Evolutionary conservation across 2,888 invertebrate species (phyloP).

Genomic region (Biston betularia): DNA sequence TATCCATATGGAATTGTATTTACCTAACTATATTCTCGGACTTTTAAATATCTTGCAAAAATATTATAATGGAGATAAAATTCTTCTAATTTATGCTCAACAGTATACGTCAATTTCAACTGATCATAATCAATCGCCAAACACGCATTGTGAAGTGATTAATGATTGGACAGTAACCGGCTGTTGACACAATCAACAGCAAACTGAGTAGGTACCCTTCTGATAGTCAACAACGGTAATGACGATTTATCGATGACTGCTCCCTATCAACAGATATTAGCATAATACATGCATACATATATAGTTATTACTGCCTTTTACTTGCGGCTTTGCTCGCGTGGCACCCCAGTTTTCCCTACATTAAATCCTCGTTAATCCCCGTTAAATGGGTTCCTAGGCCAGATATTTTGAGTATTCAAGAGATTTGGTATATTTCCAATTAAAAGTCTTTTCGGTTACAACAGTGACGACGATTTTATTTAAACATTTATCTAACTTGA

Average conservation of each 20-base stretch:
- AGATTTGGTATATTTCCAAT: too few relatives aligned
- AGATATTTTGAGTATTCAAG: too few relatives aligned
- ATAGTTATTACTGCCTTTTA: neutral
- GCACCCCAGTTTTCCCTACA: too few relatives aligned
- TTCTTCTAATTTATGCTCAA: neutral
- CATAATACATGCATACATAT: neutral
- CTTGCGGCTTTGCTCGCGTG: neutral
- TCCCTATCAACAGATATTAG: slow-evolving; percentile 10
- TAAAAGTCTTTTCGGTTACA: too few relatives aligned
- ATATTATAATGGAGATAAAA: neutral
- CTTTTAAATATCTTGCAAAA: too few relatives aligned
- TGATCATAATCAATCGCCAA: slow-evolving; percentile 28
- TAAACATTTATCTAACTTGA: too few relatives aligned
- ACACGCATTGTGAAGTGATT: slow-evolving; percentile 33
- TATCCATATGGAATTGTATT: too few relatives aligned
- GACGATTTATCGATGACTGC: slow-evolving; percentile 27
- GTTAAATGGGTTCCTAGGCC: too few relatives aligned
- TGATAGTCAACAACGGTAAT: slow-evolving; percentile 26
- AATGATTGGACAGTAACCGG: slow-evolving; percentile 34
- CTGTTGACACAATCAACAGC: slow-evolving; percentile 31
- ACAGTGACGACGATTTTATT: too few relatives aligned
- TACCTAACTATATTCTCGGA: too few relatives aligned
- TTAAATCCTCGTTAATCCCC: too few relatives aligned
- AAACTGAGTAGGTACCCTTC: slow-evolving; percentile 27
- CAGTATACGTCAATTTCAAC: slow-evolving; percentile 21